These are phyloP conservation scores for Megaptera novaeangliae DNA, from an alignment of 2,113 vertebrate genomes.

Conservation along the genomic window DNA sequence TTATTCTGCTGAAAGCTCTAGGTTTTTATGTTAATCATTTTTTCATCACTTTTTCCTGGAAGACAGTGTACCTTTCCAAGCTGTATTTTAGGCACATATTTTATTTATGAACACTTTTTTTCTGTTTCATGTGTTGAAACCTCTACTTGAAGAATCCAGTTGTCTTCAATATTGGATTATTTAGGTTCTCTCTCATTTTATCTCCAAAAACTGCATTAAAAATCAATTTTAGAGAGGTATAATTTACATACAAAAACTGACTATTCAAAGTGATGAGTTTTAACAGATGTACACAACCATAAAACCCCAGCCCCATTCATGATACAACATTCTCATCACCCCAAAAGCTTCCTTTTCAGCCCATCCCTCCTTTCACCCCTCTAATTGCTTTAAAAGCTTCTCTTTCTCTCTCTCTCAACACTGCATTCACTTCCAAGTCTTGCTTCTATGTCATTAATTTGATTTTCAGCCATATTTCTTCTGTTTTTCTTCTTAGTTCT, in stretches of 20 bases:
- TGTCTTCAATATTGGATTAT: not conserved
- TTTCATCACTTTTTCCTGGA: not conserved
- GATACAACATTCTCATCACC: not conserved
- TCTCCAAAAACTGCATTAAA: not conserved
- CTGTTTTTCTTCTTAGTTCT: not conserved
- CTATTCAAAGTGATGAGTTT: not conserved
- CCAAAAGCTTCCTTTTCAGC: not conserved
- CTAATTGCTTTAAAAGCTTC: not conserved
- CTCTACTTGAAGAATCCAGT: not conserved
- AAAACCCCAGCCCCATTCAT: not conserved
- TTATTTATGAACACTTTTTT: not conserved
- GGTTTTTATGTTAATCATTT: not conserved
- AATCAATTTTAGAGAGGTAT: not conserved
- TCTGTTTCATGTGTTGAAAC: not conserved
- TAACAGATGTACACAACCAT: not conserved
- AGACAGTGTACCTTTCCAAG: not conserved
- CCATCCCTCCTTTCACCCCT: not conserved
- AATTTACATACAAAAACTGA: not conserved
- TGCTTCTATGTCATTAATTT: not conserved
- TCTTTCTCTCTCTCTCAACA: not conserved
- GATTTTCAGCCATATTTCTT: not conserved
- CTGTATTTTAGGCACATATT: not conserved
- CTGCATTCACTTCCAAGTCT: not conserved
- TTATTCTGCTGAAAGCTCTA: not conserved
- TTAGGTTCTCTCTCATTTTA: not conserved